Percentiles rank a stretch among this genome's conserved stretches.
Conservation (phyloP, 2,888 invertebrate genomes). For the Stenurella melanura region DNA sequence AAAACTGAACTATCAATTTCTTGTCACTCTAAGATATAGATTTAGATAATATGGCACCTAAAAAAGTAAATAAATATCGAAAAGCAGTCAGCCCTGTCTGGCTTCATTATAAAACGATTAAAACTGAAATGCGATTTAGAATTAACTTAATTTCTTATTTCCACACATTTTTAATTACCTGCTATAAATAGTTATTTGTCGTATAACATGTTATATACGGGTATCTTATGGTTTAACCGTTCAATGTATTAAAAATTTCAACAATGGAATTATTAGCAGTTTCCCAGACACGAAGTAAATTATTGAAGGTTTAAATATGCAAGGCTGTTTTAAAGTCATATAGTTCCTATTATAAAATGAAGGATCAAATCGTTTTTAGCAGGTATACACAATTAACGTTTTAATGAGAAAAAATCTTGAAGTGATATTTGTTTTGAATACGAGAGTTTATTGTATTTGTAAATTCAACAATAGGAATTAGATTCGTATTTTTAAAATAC, state of each 20-base stretch:
- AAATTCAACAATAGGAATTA: too few relatives aligned
- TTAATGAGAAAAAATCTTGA: too few relatives aligned
- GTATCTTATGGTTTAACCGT: background rate
- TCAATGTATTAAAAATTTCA: background rate
- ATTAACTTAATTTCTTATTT: background rate
- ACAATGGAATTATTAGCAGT: background rate
- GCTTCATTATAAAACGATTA: background rate
- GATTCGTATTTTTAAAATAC: too few relatives aligned
- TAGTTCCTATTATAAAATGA: background rate
- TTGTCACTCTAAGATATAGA: background rate
- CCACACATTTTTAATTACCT: background rate
- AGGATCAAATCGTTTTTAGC: too few relatives aligned
- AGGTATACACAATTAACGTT: too few relatives aligned
- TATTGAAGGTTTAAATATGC: background rate
- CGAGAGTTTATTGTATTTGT: too few relatives aligned
- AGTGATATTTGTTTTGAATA: too few relatives aligned
- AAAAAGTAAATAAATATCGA: background rate
- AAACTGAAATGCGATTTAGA: background rate
- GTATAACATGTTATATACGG: background rate
- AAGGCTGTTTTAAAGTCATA: background rate
- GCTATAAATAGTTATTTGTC: background rate
- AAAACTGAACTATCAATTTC: too few relatives aligned
- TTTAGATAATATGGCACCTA: background rate
- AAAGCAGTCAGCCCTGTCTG: background rate
- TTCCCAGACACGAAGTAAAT: background rate